Evolutionary conservation across 2,113 vertebrate species (phyloP).

Genomic region (Coregonus clupeaformis): DNA sequence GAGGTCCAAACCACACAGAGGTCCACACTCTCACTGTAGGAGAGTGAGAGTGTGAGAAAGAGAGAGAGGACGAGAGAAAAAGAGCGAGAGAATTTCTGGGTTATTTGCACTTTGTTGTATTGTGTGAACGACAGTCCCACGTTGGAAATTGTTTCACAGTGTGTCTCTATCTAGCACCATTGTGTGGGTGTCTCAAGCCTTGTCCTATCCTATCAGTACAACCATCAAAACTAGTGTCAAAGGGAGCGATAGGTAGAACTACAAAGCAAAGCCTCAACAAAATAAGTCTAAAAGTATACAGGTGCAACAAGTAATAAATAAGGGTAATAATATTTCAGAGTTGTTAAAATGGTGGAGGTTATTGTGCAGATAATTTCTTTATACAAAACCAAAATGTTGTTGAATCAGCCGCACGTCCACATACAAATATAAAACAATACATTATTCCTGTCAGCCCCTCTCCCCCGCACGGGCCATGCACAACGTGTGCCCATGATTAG

Average conservation of each 20-base stretch:
- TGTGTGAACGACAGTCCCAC: conserved; percentile 72
- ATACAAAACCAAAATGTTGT: conserved; percentile 81
- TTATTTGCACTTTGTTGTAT: conserved; percentile 57
- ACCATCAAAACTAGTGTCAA: conserved; percentile 72
- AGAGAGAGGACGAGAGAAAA: conserved; percentile 49
- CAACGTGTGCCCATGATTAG: conserved; percentile 27
- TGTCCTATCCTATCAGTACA: conserved; percentile 82
- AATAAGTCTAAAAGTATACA: conserved; percentile 63
- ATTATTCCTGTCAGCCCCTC: conserved; percentile 80
- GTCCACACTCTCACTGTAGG: too few species aligned
- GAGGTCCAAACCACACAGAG: conserved; percentile 28
- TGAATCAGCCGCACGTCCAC: conserved; percentile 96
- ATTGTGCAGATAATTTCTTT: conserved; percentile 89
- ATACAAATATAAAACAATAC: conserved; percentile 99
- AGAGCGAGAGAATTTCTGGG: conserved; percentile 49
- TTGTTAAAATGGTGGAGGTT: conserved; percentile 89
- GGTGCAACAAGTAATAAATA: conserved; percentile 98
- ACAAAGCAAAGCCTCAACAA: conserved; percentile 65
- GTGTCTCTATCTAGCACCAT: conserved; percentile 90
- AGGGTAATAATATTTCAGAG: conserved; percentile 81
- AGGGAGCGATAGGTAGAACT: conserved; percentile 61
- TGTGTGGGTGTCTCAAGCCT: conserved; percentile 78
- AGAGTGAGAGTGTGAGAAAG: conserved; percentile 53
- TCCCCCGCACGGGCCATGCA: conserved; percentile 62
- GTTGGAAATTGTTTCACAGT: conserved; percentile 92